Conservation (phyloP, 2,888 invertebrate genomes). For the Drosophila anomelani region DNA sequence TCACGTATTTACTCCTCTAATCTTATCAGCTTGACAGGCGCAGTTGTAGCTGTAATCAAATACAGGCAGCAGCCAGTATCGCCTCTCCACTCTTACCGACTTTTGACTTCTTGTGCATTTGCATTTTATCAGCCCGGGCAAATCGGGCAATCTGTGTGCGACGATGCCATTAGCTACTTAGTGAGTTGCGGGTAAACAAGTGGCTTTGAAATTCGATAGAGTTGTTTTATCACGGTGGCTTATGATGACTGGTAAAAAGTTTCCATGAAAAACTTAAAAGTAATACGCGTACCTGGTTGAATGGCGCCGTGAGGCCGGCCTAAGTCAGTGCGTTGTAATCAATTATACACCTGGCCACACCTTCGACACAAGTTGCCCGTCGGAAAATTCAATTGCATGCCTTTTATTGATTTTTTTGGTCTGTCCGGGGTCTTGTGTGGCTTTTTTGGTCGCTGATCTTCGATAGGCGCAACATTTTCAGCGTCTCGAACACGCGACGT, state of each 20-base stretch:
- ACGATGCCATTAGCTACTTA: conserved; percentile 54
- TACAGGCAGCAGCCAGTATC: conserved; percentile 40
- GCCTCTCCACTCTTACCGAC: conserved; percentile 20
- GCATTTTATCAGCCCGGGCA: conserved; percentile 58
- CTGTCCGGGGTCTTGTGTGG: conserved; percentile 27
- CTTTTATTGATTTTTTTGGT: conserved; percentile 63
- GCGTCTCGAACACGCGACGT: conserved; percentile 64
- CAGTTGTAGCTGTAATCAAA: conserved; percentile 64
- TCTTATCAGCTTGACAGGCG: conserved; percentile 66
- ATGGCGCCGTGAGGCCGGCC: conserved; percentile 67
- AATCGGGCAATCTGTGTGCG: conserved; percentile 48
- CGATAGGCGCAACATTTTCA: conserved; percentile 66
- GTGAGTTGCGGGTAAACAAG: conserved; percentile 56
- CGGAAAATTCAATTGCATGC: conserved; percentile 52
- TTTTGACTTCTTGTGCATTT: conserved; percentile 39
- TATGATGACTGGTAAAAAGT: conserved; percentile 21
- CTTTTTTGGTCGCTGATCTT: conserved; percentile 55
- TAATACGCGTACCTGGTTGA: conserved; percentile 26
- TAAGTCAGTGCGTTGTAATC: conserved; percentile 60
- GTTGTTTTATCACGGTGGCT: conserved; percentile 39
- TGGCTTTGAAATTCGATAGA: conserved; percentile 76
- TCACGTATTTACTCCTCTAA: conserved; percentile 37
- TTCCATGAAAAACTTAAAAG: conserved; percentile 7
- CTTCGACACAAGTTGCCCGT: conserved; percentile 64
- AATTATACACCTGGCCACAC: conserved; percentile 64